phyloP scores from a whole-genome alignment of 1,140 invertebrate genomes.

The Galleria mellonella region DNA sequence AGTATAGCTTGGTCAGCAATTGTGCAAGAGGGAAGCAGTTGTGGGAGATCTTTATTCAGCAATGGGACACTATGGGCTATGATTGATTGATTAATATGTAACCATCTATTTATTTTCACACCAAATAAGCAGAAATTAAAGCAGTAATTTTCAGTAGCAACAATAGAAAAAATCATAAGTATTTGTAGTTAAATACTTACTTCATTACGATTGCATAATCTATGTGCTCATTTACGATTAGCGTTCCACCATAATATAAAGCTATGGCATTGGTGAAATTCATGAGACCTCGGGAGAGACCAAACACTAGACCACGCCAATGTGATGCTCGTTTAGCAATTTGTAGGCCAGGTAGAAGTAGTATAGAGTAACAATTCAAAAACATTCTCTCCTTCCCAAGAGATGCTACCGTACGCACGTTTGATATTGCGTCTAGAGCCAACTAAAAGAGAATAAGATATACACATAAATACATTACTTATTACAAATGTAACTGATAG shows the following conservation, averaged over 20 bases:
- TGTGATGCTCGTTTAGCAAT: slow-evolving; percentile 75
- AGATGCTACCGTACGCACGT: slow-evolving; percentile 85
- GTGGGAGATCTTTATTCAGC: too few species aligned
- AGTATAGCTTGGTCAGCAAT: too few species aligned
- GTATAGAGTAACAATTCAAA: slow-evolving; percentile 76
- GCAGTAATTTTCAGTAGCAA: too few species aligned
- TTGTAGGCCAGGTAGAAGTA: slow-evolving; percentile 72
- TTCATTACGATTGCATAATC: slow-evolving; percentile 80
- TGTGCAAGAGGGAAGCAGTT: too few species aligned
- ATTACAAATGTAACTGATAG: too few species aligned
- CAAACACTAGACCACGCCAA: slow-evolving; percentile 80
- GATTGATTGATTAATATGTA: too few species aligned
- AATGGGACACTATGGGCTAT: too few species aligned
- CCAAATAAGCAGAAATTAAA: too few species aligned
- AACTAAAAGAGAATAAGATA: slow-evolving; percentile 58
- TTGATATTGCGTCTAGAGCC: slow-evolving; percentile 85
- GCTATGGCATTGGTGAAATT: slow-evolving; percentile 84
- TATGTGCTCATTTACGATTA: slow-evolving; percentile 78
- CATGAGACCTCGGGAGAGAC: slow-evolving; percentile 81
- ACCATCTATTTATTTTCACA: too few species aligned
- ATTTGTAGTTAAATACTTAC: slow-evolving; percentile 73
- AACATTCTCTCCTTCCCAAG: slow-evolving; percentile 82
- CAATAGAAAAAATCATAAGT: too few species aligned
- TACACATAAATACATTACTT: too few species aligned
- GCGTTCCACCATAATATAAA: slow-evolving; percentile 83